Evolutionary conservation across 2,888 invertebrate genomes (phyloP).

Genomic region (Trisateles emortualis): DNA sequence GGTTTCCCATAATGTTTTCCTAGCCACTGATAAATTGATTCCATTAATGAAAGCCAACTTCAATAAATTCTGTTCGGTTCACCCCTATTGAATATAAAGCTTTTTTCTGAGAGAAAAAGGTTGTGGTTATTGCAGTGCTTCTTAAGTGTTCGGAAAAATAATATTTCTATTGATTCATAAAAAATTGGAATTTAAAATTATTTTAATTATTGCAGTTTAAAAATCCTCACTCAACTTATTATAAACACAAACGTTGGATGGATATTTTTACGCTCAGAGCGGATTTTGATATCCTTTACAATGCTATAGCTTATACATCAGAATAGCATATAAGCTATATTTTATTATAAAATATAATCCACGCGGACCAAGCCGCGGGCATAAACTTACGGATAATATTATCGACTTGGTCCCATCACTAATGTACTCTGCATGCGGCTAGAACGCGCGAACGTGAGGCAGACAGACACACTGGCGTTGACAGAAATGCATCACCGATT

Average conservation of each 20-base stretch:
- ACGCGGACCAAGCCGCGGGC: too few species aligned
- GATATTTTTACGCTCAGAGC: too few species aligned
- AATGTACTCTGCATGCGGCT: constrained; percentile 19
- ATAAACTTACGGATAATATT: too few species aligned
- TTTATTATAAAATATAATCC: too few species aligned
- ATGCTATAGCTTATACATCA: too few species aligned
- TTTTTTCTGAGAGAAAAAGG: constrained; percentile 16
- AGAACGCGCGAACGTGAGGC: constrained; percentile 30
- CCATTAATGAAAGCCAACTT: constrained; percentile 51
- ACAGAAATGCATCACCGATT: constrained; percentile 54
- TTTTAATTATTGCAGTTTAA: neutral
- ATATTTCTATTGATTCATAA: too few species aligned
- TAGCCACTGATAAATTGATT: constrained; percentile 53
- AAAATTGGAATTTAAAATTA: too few species aligned
- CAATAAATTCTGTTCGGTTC: constrained; percentile 42
- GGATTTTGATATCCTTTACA: too few species aligned
- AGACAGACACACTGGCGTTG: constrained; percentile 36
- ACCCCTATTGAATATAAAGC: constrained; percentile 39
- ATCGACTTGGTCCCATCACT: constrained; percentile 37
- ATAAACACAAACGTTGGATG: too few species aligned
- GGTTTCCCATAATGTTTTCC: constrained; percentile 45
- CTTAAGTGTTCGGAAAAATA: constrained; percentile 7
- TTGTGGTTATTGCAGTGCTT: constrained; percentile 15
- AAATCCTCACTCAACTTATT: too few species aligned
- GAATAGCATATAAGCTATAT: too few species aligned